These are phyloP conservation scores for Ormyrus rosae DNA, from an alignment of 2,888 invertebrate genomes.

Conservation along the genomic window DNA sequence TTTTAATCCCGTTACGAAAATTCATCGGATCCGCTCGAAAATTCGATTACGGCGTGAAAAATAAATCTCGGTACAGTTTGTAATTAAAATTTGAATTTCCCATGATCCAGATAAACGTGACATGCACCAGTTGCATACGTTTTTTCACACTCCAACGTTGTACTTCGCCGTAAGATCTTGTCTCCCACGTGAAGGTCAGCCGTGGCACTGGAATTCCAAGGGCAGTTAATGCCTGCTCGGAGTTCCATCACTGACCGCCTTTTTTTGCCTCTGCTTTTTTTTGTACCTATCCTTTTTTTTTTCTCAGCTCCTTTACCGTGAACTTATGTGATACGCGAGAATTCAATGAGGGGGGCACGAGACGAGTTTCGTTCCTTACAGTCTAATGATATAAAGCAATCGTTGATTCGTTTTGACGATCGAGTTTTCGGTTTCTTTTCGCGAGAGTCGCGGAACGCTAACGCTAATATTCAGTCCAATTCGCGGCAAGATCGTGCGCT, in stretches of 20 bases:
- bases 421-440: background rate
- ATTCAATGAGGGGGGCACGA: constrained; percentile 21
- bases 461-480: background rate
- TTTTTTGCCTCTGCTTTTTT: constrained; percentile 7
- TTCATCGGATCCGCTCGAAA: background rate
- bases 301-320: background rate
- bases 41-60: no score
- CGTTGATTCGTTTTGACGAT: constrained; percentile 10
- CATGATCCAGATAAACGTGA: constrained; percentile 18
- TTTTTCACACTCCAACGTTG: constrained; percentile 32
- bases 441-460: constrained; percentile 11
- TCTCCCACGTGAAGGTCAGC: constrained; percentile 40
- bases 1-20: background rate
- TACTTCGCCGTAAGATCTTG: constrained; percentile 59
- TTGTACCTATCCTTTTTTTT: constrained; percentile 10
- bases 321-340: constrained; percentile 13
- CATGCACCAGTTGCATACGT: background rate
- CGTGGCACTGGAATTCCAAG: constrained; percentile 46
- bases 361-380: constrained; percentile 29
- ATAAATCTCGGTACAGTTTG: no score
- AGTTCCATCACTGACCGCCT: constrained; percentile 44
- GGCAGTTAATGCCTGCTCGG: constrained; percentile 16
- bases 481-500: constrained; percentile 14
- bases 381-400: background rate
- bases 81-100: constrained; percentile 9